Evolutionary conservation across 1,140 invertebrate species (phyloP), one percentile per base, ranked within the genome.

Genomic region (Teleogryllus occipitalis): DNA sequence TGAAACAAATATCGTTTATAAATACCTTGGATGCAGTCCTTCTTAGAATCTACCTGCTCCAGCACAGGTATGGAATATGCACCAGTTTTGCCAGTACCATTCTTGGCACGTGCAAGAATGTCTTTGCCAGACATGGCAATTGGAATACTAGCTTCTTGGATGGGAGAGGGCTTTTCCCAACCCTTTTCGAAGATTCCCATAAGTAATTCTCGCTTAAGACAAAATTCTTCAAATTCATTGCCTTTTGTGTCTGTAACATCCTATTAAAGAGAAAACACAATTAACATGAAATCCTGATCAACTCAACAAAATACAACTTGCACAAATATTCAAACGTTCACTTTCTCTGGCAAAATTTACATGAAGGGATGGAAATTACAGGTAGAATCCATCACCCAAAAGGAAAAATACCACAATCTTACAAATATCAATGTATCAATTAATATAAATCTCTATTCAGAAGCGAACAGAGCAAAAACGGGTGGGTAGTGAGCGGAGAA

Each of bases 131-230:
- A 95, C 80, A 99, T 90, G 81, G 98, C 97, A 86, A 99, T 96
- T 80, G 98, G 98, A 88, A 99, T 99, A 86, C 97, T 97, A 83
- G 96, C 96, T 91, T 98, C 97, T 90, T 99, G 98, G 89, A 99
- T 99, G 39, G 98, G 98, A 82, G 97, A 99, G 77, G 98, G 98
- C 86, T 97, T 97, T 86, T 99, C 98, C 98, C 98, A 99, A 76
- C 98, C 98, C 89, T 99, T 99, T 87, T 99, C 98, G 87, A 99
- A 99, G 85, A 99, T 99, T 82, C 98, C 98, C 98, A 99, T 99
- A 80, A 99, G 88, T 83, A 99, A 89, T 88, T 98, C 96, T 84
- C 98, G 90, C 88, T 97, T 98, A 80, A 99, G 89, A 87, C 98
- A 99, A 88, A 98, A 99, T 87, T 99, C 98, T 90, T 99, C 98